Conservation (phyloP, 1,140 invertebrate genomes). For the Aphis craccivora region DNA sequence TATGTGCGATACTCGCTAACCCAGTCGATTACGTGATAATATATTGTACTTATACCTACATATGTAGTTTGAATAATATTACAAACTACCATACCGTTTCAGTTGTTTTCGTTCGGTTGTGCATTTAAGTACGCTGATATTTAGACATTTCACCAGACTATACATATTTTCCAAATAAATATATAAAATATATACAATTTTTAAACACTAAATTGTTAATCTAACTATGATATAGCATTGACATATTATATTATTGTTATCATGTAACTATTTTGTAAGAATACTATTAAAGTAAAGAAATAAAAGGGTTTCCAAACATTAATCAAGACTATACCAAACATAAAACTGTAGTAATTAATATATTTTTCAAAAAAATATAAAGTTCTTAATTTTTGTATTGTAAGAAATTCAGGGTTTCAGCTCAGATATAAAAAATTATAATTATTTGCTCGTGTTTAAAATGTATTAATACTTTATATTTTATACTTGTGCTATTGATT, state of each 20-base stretch:
- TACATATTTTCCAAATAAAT: not conserved
- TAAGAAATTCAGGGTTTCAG: not conserved
- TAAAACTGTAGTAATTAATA: no score
- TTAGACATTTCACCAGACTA: not conserved
- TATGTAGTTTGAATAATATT: not conserved
- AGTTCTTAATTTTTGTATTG: not conserved
- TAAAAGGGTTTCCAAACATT: not conserved
- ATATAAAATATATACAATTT: not conserved
- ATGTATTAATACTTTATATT: not conserved
- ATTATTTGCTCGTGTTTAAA: not conserved
- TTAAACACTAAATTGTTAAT: not conserved
- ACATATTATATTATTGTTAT: not conserved
- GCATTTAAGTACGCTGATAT: not conserved
- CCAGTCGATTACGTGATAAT: not conserved
- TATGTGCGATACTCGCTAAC: not conserved
- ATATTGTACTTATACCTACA: no score
- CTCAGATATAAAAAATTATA: not conserved
- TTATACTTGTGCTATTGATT: not conserved
- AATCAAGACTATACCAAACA: not conserved
- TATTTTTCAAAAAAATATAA: not conserved
- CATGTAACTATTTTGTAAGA: not conserved
- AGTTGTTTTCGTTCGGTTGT: not conserved
- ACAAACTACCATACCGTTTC: not conserved
- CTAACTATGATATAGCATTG: not conserved
- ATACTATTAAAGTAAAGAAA: not conserved